Conservation (phyloP, 2,797 vertebrate species). For the Anabas testudineus region DNA sequence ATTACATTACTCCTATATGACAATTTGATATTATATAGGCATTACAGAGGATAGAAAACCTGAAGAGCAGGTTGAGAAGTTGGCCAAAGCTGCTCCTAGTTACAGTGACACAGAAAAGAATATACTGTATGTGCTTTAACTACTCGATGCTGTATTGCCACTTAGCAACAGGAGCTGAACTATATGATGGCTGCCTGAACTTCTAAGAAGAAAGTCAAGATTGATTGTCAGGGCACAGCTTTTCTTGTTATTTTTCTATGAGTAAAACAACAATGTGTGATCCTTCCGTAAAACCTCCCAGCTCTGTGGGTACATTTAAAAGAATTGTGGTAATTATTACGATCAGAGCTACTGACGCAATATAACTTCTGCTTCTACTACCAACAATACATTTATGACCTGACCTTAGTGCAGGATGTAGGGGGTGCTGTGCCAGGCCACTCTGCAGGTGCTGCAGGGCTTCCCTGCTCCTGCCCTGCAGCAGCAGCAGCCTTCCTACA, state of each 20-base stretch:
- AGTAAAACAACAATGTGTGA: background rate
- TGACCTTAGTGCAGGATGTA: constrained; percentile 75
- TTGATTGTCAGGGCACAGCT: background rate
- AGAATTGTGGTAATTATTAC: background rate
- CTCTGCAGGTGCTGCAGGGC: constrained; percentile 79
- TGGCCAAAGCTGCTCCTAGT: constrained; percentile 7
- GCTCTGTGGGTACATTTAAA: background rate
- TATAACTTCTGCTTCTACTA: background rate
- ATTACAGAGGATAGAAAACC: background rate
- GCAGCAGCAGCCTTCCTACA: constrained; percentile 76
- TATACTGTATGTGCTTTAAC: background rate
- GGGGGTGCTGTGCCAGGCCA: constrained; percentile 71
- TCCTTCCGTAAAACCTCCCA: background rate
- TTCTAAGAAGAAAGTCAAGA: background rate
- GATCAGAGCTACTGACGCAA: background rate
- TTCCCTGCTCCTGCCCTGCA: constrained; percentile 68
- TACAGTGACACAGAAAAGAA: background rate
- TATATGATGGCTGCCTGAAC: background rate
- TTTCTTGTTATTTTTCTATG: background rate
- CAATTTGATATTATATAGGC: background rate
- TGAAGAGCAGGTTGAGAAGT: constrained; percentile 7
- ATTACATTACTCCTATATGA: background rate
- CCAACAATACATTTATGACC: background rate
- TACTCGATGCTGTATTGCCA: background rate
- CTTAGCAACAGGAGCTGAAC: background rate